These are phyloP conservation scores for Anthopleura xanthogrammica DNA, from an alignment of 92 coral and sea anemone species.

Conservation along the genomic window DNA sequence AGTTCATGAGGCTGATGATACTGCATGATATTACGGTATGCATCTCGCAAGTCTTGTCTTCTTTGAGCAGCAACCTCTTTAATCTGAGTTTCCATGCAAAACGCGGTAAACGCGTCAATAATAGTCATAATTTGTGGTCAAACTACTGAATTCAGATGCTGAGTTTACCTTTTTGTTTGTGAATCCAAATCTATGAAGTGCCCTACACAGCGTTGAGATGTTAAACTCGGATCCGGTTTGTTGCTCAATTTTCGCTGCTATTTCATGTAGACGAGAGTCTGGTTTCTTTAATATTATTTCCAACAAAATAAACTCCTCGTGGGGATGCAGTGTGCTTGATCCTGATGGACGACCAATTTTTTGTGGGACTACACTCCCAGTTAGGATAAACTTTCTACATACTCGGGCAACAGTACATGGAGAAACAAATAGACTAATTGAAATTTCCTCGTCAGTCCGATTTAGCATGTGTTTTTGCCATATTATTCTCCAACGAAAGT, in stretches of 20 bases:
- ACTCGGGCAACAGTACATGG: slow-evolving; percentile 37
- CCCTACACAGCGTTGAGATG: slow-evolving; percentile 33
- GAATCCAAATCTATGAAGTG: slow-evolving; percentile 36
- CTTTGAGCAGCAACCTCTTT: not conserved
- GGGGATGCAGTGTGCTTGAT: slow-evolving; percentile 32
- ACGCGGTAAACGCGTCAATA: no score
- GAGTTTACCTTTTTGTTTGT: slow-evolving; percentile 34
- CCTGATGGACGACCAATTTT: slow-evolving; percentile 41
- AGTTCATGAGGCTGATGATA: no score
- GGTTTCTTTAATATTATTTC: slow-evolving; percentile 37
- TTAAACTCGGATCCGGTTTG: slow-evolving; percentile 44
- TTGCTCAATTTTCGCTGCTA: slow-evolving; percentile 28
- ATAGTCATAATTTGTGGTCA: no score
- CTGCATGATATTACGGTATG: no score
- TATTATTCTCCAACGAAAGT: slow-evolving; percentile 24
- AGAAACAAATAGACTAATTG: slow-evolving; percentile 24
- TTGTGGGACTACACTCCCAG: slow-evolving; percentile 26
- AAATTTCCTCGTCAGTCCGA: slow-evolving; percentile 36
- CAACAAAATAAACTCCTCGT: slow-evolving; percentile 45
- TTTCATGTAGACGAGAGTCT: slow-evolving; percentile 34
- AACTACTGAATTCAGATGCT: no score
- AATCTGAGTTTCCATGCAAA: no score
- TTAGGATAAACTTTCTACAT: slow-evolving; percentile 7
- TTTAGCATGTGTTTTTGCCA: slow-evolving; percentile 13
- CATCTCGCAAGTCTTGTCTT: not conserved